A percentile compares a stretch with the other conserved stretches of the same genome.
These are phyloP conservation scores for Drosophila fungiperda DNA, from an alignment of 2,888 invertebrate species.

Conservation along the genomic window DNA sequence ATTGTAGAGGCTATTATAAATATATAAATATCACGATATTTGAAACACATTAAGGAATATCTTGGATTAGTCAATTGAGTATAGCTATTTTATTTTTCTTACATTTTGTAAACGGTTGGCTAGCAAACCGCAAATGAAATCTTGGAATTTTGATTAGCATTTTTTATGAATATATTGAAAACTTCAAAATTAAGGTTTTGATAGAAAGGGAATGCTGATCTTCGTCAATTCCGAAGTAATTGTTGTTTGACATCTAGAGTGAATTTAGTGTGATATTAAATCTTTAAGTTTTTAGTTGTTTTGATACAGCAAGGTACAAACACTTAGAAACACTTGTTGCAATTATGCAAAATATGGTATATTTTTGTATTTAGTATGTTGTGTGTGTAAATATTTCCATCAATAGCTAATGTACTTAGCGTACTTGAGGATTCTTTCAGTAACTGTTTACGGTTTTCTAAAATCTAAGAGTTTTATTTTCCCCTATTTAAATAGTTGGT, in stretches of 20 bases:
- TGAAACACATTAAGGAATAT: neutral
- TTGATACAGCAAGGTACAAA: constrained; percentile 54
- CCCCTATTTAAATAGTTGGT: constrained; percentile 4
- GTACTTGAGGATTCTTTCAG: constrained; percentile 9
- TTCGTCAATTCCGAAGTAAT: constrained; percentile 7
- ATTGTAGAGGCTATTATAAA: neutral
- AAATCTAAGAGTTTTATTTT: neutral
- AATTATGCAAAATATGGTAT: constrained; percentile 46
- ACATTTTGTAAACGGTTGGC: neutral
- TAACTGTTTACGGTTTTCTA: constrained; percentile 19
- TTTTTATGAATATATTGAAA: no score
- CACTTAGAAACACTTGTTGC: constrained; percentile 60
- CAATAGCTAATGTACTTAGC: constrained; percentile 6
- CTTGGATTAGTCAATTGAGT: neutral
- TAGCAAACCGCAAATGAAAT: neutral
- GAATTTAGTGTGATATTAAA: constrained; percentile 6
- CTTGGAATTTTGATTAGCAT: neutral
- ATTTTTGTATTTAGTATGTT: constrained; percentile 9
- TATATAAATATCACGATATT: constrained; percentile 3
- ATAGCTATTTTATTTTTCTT: neutral
- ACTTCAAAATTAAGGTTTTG: neutral
- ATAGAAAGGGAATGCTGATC: constrained; percentile 8
- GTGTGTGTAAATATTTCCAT: constrained; percentile 17
- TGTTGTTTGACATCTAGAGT: constrained; percentile 2
- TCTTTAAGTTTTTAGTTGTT: constrained; percentile 22